A percentile compares a stretch with the other conserved stretches of the same genome.
Evolutionary conservation across 2,113 vertebrate species (phyloP).

Genomic region (Poeciliopsis retropinna): DNA sequence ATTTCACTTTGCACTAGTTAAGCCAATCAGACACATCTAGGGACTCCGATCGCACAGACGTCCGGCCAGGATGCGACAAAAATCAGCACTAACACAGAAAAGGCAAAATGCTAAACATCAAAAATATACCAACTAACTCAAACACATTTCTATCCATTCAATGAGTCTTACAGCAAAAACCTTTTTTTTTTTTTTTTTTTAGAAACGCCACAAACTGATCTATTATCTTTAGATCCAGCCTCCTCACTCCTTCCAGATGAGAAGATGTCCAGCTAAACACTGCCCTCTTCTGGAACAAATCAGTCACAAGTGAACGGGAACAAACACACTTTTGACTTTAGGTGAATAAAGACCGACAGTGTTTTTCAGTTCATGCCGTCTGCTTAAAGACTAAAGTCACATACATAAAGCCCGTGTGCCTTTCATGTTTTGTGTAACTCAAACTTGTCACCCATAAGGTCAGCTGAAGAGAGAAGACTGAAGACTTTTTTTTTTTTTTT

Average conservation of each 20-base stretch:
- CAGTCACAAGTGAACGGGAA: background rate
- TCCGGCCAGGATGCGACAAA: slow-evolving; percentile 18
- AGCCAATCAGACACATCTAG: slow-evolving; percentile 53
- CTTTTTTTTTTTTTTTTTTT: background rate
- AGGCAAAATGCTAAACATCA: slow-evolving; percentile 1
- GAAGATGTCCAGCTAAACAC: slow-evolving; percentile 30
- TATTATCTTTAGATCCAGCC: too few species aligned
- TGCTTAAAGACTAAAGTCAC: slow-evolving; percentile 7
- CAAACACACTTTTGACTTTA: slow-evolving; percentile 25
- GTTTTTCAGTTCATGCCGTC: slow-evolving; percentile 39
- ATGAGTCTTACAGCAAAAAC: background rate
- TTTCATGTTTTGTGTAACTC: slow-evolving; percentile 57
- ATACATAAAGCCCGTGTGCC: slow-evolving; percentile 5
- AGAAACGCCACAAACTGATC: slow-evolving; percentile 47
- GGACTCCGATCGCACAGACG: slow-evolving; percentile 23
- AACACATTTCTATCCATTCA: background rate
- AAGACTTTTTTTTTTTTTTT: slow-evolving; percentile 41
- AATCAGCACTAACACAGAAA: slow-evolving; percentile 28
- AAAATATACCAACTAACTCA: slow-evolving; percentile 1
- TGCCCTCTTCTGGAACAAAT: slow-evolving; percentile 62
- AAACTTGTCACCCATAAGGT: slow-evolving; percentile 42
- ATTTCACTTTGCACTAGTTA: slow-evolving; percentile 48
- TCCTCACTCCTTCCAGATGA: slow-evolving; percentile 27
- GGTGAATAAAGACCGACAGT: slow-evolving; percentile 43
- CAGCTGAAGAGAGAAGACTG: slow-evolving; percentile 5